Conservation (phyloP, 2,113 vertebrate genomes). For the Semicossyphus pulcher region DNA sequence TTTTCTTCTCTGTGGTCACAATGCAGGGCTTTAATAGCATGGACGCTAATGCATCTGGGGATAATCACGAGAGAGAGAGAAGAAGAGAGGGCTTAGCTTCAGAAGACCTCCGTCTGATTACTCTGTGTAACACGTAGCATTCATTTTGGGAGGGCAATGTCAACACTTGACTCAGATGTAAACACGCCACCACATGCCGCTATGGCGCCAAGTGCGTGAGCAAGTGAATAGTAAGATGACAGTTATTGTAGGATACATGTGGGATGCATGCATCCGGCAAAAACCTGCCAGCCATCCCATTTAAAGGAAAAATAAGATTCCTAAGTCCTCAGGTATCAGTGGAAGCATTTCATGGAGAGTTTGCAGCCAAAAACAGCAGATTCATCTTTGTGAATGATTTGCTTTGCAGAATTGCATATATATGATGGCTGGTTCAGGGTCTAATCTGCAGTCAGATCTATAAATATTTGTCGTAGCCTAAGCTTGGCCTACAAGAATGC, state of each 20-base stretch:
- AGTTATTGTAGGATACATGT: not conserved
- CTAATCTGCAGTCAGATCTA: too few relatives aligned
- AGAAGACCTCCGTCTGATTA: not conserved
- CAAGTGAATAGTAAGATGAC: not conserved
- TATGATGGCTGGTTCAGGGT: too few relatives aligned
- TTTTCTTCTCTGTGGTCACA: not conserved
- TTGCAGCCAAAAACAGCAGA: not conserved
- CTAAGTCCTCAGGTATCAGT: not conserved
- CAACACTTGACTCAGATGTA: constrained; percentile 7
- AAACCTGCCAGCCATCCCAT: not conserved
- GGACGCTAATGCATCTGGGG: not conserved
- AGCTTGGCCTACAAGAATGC: too few relatives aligned
- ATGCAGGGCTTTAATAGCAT: not conserved
- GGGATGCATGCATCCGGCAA: not conserved
- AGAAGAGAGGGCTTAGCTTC: not conserved
- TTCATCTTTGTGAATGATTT: too few relatives aligned
- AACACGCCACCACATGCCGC: not conserved
- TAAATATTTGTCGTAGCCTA: too few relatives aligned
- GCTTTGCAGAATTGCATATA: too few relatives aligned
- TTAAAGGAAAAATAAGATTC: constrained; percentile 10
- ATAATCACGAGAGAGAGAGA: not conserved
- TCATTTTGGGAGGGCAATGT: constrained; percentile 2
- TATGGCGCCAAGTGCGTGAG: not conserved
- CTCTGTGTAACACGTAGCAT: not conserved
- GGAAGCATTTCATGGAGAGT: not conserved